These are phyloP conservation scores for Bungarus multicinctus DNA, from an alignment of 2,113 vertebrate genomes.

Conservation along the genomic window DNA sequence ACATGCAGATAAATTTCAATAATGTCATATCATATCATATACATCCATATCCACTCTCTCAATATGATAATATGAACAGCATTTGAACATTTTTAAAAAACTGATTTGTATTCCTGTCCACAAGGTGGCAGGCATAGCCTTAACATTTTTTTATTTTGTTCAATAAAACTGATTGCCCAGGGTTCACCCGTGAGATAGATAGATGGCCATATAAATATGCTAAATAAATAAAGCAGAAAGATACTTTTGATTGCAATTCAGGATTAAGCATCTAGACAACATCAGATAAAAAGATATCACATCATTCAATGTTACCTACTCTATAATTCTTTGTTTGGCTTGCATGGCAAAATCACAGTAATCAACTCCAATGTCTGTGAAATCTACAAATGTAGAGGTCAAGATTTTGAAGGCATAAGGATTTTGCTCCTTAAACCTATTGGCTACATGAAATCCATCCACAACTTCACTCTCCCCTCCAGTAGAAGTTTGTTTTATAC, in stretches of 20 bases:
- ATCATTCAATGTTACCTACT: conserved; percentile 71
- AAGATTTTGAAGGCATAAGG: conserved; percentile 82
- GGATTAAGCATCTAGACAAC: not conserved
- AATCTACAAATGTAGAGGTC: conserved; percentile 80
- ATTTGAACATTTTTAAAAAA: not conserved
- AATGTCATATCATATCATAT: not conserved
- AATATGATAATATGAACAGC: not conserved
- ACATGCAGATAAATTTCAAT: not conserved
- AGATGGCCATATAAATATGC: not conserved
- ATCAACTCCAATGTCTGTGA: conserved; percentile 84
- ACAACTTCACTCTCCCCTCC: conserved; percentile 88
- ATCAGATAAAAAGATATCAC: not conserved
- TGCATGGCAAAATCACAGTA: conserved; percentile 92
- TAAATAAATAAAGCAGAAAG: not conserved
- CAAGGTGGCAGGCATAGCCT: conserved; percentile 57
- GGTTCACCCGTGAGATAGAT: not conserved
- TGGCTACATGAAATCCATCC: conserved; percentile 85
- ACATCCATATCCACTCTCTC: not conserved
- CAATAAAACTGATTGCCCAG: not conserved
- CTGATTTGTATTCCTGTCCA: conserved; percentile 21
- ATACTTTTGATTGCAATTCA: not conserved
- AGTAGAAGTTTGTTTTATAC: conserved; percentile 80
- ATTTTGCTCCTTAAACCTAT: conserved; percentile 77
- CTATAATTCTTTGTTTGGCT: conserved; percentile 88
- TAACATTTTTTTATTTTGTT: not conserved